These are phyloP conservation scores for Saturnia japonica DNA, from an alignment of 2,888 invertebrate genomes.

Conservation along the genomic window DNA sequence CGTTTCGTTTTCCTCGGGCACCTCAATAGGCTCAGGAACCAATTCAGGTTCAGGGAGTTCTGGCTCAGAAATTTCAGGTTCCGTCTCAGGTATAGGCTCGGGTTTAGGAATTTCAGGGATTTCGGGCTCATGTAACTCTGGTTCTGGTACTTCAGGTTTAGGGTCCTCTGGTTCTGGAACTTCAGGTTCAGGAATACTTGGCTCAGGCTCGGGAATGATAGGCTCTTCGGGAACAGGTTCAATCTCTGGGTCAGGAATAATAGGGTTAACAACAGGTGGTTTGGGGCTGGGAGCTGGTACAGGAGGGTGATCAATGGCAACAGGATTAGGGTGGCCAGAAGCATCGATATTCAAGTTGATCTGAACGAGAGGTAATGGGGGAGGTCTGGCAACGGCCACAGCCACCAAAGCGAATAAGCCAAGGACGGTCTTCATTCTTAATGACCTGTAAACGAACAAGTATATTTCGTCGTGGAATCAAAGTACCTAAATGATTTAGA, in stretches of 20 bases:
- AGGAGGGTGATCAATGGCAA: too few relatives aligned
- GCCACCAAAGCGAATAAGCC: not conserved
- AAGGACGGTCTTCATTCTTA: constrained; percentile 8
- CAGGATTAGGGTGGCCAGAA: too few relatives aligned
- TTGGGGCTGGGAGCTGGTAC: not conserved
- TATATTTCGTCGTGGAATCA: not conserved
- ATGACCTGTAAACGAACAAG: not conserved
- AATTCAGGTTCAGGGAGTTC: constrained; percentile 4
- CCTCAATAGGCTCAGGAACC: not conserved
- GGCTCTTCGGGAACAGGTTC: not conserved
- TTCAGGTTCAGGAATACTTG: not conserved
- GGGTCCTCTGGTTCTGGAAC: not conserved
- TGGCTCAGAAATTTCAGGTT: constrained; percentile 13
- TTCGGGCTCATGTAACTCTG: constrained; percentile 6
- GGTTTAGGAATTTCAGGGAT: not conserved
- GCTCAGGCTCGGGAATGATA: not conserved
- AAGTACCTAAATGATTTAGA: not conserved
- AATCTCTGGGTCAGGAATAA: too few relatives aligned
- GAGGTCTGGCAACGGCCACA: constrained; percentile 10
- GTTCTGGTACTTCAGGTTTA: constrained; percentile 6
- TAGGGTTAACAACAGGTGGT: too few relatives aligned
- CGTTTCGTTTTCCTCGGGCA: not conserved
- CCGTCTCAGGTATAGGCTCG: not conserved
- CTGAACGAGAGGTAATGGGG: constrained; percentile 11
- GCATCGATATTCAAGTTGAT: constrained; percentile 15